Base-by-base conservation (phyloP, 2,888 invertebrate genomes). In the Trichacis sp. region DNA sequence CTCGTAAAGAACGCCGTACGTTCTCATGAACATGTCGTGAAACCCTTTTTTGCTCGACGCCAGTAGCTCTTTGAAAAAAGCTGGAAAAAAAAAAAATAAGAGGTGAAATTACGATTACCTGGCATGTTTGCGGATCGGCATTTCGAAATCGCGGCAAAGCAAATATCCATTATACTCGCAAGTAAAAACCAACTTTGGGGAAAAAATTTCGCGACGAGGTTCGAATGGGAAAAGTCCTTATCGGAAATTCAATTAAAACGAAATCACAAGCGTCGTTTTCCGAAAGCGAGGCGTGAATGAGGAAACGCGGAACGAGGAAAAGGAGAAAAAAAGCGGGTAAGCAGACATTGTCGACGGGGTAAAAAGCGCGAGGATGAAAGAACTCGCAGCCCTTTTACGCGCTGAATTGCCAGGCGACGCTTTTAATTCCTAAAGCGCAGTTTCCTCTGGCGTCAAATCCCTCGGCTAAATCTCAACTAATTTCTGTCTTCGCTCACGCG, bases 1-100 rank as follows among this genome's bases (percentile, higher is more conserved):
- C 81, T 97, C 93, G 87, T 98, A 98, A 75, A 97, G 91, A 84
- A 95, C 91, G 54, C 97, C 97, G 86, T 98, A 98, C 0, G 97
- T 98, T 73, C 91, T 89, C 80, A 93, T 93, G 87, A 97, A 98
- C 97, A 98, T 97, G 68, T 91, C 90, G 86, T 98, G 95, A 84
- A 98, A 95, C 81, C 94, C 95, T 72, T 88, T 88, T 75, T 93
- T 92, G 17, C 96, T 95, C 71, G 91, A 90, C 73, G 89, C 88
- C 84, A 97, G 87, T 76, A 97, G 89, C 72, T 93, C 91, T 76
- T 91, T 91, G 88, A 97, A 97, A 85, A 94, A 93, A 78, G 92
- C 97, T 96, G 91, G n/a, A 88, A 88, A 43, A 19, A 18, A 40
- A 14, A 15, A 14, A 15, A 40, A n/a, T 19, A 43, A 18, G 9